phyloP scores from a whole-genome alignment of 2,113 vertebrate genomes.

The Oreochromis spilurus region DNA sequence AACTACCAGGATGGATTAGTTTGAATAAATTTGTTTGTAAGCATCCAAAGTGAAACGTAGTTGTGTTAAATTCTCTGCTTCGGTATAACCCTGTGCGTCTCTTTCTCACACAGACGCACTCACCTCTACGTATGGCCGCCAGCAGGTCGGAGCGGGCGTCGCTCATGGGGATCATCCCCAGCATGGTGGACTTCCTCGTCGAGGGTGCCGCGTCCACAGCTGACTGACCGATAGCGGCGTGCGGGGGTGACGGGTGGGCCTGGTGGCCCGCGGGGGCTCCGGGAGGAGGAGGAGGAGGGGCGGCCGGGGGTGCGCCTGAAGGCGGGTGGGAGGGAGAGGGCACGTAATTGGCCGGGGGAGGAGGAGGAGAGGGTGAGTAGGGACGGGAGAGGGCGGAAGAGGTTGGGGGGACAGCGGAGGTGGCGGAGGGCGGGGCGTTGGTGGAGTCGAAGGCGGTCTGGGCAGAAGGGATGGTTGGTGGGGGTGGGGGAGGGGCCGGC shows the following conservation, averaged over 20 bases:
- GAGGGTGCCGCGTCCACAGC: constrained; percentile 32
- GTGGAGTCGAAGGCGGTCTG: constrained; percentile 86
- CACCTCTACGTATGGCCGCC: constrained; percentile 88
- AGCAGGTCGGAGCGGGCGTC: constrained; percentile 89
- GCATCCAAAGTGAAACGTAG: neutral
- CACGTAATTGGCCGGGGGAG: constrained; percentile 54
- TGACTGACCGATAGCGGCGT: constrained; percentile 58
- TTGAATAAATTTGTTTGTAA: neutral
- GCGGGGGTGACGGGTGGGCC: constrained; percentile 60
- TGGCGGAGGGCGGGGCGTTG: constrained; percentile 32
- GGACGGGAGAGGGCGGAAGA: constrained; percentile 66
- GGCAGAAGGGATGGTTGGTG: constrained; percentile 82
- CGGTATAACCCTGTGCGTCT: neutral
- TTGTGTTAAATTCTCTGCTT: neutral
- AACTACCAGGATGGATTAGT: too few species aligned
- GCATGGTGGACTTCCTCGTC: constrained; percentile 76
- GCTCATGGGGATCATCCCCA: constrained; percentile 85
- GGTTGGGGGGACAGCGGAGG: constrained; percentile 78
- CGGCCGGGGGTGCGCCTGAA: constrained; percentile 54
- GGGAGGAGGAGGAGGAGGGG: constrained; percentile 46
- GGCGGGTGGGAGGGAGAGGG: constrained; percentile 72
- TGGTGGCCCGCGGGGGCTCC: constrained; percentile 26
- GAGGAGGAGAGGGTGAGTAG: constrained; percentile 46
- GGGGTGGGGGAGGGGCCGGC: constrained; percentile 81
- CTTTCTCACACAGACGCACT: neutral